Conservation (phyloP, 2,113 vertebrate species). For the Lethenteron camtschaticum region DNA sequence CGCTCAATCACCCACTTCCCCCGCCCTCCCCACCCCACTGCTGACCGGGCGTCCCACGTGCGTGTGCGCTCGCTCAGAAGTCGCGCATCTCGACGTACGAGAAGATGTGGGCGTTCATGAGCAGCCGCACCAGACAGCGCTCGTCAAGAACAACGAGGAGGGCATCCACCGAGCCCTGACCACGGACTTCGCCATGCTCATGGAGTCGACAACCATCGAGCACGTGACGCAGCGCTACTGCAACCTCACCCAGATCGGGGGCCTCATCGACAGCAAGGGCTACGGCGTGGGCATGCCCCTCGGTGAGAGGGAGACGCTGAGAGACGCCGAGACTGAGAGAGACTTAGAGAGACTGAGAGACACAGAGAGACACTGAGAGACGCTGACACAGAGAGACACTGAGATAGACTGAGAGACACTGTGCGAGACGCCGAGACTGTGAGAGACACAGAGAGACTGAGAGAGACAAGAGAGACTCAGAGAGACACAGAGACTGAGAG, state of each 20-base stretch:
- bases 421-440: too few species aligned
- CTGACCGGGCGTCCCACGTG: not conserved
- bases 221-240: conserved; percentile 94
- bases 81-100: conserved; percentile 94
- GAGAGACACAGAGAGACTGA: too few species aligned
- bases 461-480: too few species aligned
- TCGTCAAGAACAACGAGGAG: conserved; percentile 77
- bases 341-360: too few species aligned
- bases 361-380: too few species aligned
- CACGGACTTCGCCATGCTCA: conserved; percentile 75
- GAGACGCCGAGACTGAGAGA: not conserved
- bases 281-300: conserved; percentile 93
- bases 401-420: too few species aligned
- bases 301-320: conserved; percentile 30
- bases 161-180: conserved; percentile 81
- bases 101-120: conserved; percentile 99
- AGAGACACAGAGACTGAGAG: too few species aligned
- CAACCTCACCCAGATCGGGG: conserved; percentile 92
- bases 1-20: too few species aligned
- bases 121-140: conserved; percentile 72
- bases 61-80: conserved; percentile 34
- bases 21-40: too few species aligned
- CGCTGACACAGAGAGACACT: too few species aligned
- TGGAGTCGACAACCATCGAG: conserved; percentile 97
- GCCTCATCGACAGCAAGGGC: conserved; percentile 87